Conservation (phyloP, 2,113 vertebrate genomes). For the Dicerorhinus sumatrensis region DNA sequence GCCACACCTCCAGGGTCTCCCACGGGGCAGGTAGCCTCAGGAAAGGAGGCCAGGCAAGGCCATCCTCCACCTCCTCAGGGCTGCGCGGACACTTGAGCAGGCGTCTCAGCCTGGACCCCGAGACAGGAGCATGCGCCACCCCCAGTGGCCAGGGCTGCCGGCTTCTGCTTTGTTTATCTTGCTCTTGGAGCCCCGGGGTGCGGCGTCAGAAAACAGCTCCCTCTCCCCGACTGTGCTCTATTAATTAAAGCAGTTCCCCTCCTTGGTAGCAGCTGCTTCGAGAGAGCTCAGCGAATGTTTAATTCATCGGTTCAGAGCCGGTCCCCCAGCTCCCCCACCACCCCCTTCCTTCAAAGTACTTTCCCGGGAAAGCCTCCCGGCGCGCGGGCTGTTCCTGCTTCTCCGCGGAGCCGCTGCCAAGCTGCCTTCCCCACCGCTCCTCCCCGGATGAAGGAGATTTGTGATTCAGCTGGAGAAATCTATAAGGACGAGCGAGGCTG, state of each 20-base stretch:
- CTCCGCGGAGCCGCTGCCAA: not conserved
- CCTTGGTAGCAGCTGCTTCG: constrained; percentile 73
- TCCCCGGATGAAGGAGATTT: constrained; percentile 72
- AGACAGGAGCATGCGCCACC: not conserved
- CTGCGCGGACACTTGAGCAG: not conserved
- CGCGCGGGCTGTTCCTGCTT: not conserved
- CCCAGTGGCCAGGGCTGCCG: not conserved
- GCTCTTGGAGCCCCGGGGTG: constrained; percentile 43
- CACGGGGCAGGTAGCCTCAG: not conserved
- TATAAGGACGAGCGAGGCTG: constrained; percentile 35
- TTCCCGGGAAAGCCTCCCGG: constrained; percentile 77
- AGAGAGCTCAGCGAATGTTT: constrained; percentile 78
- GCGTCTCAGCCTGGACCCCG: not conserved
- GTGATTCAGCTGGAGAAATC: constrained; percentile 57
- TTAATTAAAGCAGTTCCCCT: constrained; percentile 83
- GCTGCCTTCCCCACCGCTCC: constrained; percentile 31
- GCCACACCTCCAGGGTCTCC: not conserved
- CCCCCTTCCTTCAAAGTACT: constrained; percentile 62
- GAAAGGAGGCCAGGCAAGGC: not conserved
- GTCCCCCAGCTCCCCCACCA: not conserved
- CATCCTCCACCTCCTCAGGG: not conserved
- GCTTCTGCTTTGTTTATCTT: constrained; percentile 72
- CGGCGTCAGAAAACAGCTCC: constrained; percentile 43
- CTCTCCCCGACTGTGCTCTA: constrained; percentile 51
- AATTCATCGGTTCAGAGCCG: constrained; percentile 75